A percentile compares a stretch with the other conserved stretches of the same genome.
Conservation (phyloP, 2,113 vertebrate genomes). For the Nasalis larvatus region DNA sequence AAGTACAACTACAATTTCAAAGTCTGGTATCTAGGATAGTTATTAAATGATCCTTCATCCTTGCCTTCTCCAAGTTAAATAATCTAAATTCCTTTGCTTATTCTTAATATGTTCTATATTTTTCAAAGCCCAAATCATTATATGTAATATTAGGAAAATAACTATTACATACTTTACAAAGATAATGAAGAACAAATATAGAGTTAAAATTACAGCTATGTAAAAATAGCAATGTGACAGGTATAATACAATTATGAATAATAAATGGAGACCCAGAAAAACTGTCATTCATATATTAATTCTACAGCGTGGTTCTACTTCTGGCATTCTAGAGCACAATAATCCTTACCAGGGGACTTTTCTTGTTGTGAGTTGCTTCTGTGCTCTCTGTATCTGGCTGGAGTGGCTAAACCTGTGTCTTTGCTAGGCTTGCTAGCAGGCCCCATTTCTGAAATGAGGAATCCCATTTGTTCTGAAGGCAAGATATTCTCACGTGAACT, state of each 20-base stretch:
- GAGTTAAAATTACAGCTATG: not conserved
- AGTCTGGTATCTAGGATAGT: slow-evolving; percentile 32
- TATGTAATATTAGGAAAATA: slow-evolving; percentile 14
- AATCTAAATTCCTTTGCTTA: slow-evolving; percentile 30
- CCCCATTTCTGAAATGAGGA: slow-evolving; percentile 72
- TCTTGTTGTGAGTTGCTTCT: slow-evolving; percentile 65
- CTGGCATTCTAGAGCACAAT: not conserved
- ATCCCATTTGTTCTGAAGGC: slow-evolving; percentile 76
- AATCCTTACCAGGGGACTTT: slow-evolving; percentile 78
- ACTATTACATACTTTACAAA: slow-evolving; percentile 18
- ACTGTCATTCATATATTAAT: not conserved
- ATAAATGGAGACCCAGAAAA: slow-evolving; percentile 41
- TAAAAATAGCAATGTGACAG: not conserved
- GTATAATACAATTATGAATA: not conserved
- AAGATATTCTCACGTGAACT: slow-evolving; percentile 58
- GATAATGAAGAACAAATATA: slow-evolving; percentile 39
- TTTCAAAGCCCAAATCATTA: slow-evolving; percentile 49
- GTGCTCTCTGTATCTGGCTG: slow-evolving; percentile 72
- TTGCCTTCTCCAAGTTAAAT: slow-evolving; percentile 41
- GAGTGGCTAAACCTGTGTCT: slow-evolving; percentile 62
- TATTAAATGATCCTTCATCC: slow-evolving; percentile 42
- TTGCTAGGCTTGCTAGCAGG: slow-evolving; percentile 62
- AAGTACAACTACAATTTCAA: slow-evolving; percentile 22
- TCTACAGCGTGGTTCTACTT: not conserved
- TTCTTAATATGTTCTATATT: slow-evolving; percentile 4